These are phyloP conservation scores for Talpa occidentalis DNA, from an alignment of 2,113 vertebrate species.

Conservation along the genomic window DNA sequence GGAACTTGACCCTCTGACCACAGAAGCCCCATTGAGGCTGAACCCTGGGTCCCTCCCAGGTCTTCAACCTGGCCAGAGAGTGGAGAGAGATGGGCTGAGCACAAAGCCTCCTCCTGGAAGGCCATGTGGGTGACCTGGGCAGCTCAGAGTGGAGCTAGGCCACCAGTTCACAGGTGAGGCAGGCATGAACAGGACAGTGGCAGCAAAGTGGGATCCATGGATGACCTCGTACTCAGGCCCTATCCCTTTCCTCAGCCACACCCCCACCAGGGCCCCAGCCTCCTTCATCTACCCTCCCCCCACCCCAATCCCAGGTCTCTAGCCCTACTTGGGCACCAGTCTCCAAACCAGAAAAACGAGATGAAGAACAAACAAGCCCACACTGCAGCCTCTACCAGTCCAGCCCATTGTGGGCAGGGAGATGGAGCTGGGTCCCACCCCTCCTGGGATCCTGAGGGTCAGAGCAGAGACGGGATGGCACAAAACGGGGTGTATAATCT, in stretches of 20 bases:
- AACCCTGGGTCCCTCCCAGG: background rate
- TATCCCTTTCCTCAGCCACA: background rate
- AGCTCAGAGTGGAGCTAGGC: background rate
- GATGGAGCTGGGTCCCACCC: background rate
- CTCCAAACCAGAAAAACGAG: conserved; percentile 75
- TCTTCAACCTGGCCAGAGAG: background rate
- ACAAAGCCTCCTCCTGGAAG: background rate
- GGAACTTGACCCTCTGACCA: background rate
- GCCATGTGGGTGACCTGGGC: background rate
- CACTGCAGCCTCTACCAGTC: background rate
- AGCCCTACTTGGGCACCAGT: background rate
- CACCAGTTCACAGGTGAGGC: background rate
- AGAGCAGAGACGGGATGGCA: background rate
- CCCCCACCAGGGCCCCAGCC: background rate
- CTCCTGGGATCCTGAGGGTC: background rate
- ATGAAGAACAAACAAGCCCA: conserved; percentile 60
- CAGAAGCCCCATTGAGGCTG: background rate
- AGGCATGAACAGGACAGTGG: background rate
- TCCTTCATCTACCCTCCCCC: background rate
- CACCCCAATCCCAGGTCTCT: background rate
- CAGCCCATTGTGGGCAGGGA: background rate
- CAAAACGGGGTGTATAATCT: background rate
- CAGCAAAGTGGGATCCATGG: background rate
- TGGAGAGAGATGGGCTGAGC: background rate
- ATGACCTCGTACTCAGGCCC: background rate